Percentiles rank a stretch among this genome's conserved stretches.
phyloP scores from a whole-genome alignment of 2,113 vertebrate genomes.

The Forbesichthys agassizii region DNA sequence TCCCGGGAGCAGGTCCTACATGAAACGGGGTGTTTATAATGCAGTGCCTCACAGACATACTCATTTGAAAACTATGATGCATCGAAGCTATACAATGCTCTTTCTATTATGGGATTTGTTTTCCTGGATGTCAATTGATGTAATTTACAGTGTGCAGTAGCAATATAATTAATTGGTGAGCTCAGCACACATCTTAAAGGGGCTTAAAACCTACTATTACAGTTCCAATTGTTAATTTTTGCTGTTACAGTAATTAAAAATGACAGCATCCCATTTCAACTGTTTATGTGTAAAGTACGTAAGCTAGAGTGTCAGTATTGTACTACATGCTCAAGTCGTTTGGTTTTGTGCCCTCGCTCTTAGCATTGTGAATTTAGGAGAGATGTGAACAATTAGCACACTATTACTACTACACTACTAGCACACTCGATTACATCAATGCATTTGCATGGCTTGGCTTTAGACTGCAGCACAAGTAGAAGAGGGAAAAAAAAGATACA shows the following conservation, averaged over 20 bases:
- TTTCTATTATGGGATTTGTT: slow-evolving; percentile 17
- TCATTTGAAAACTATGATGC: slow-evolving; percentile 14
- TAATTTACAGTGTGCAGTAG: slow-evolving; percentile 1
- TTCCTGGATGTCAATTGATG: slow-evolving; percentile 14
- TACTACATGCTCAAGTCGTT: too few relatives aligned
- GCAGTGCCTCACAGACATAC: slow-evolving; percentile 18
- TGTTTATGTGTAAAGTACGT: too few relatives aligned
- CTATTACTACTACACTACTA: background rate
- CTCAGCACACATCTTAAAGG: too few relatives aligned
- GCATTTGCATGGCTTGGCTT: slow-evolving; percentile 22
- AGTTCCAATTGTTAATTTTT: too few relatives aligned
- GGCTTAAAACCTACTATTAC: too few relatives aligned
- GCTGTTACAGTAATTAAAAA: too few relatives aligned
- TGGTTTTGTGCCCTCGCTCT: background rate
- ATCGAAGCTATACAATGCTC: slow-evolving; percentile 15
- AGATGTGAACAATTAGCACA: background rate
- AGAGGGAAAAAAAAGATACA: slow-evolving; percentile 5
- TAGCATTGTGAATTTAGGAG: background rate
- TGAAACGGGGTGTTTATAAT: slow-evolving; percentile 20
- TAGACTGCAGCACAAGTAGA: slow-evolving; percentile 7
- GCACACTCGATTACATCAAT: background rate
- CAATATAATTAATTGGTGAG: too few relatives aligned
- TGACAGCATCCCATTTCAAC: too few relatives aligned
- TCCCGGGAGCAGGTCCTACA: background rate
- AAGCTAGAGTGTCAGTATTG: too few relatives aligned